Evolutionary conservation across 2,797 vertebrate species (phyloP).

Genomic region (Antrozous pallidus): DNA sequence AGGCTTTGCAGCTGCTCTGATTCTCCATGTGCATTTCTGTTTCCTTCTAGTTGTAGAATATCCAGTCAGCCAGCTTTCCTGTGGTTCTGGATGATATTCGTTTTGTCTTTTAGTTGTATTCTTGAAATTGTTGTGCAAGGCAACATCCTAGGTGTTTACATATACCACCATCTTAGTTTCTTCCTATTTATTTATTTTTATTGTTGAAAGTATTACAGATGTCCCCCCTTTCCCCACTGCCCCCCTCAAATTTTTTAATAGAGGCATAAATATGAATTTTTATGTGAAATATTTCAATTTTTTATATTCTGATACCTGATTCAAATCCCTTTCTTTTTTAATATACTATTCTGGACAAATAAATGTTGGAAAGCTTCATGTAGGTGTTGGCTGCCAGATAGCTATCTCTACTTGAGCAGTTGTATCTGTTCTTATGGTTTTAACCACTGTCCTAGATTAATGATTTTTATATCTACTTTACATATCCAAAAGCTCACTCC

Average conservation of each 20-base stretch:
- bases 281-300: conserved; percentile 6
- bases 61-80: too few species aligned
- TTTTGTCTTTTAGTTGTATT: too few species aligned
- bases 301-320: background rate
- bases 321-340: background rate
- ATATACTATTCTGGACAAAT: background rate
- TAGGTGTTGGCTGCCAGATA: background rate
- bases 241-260: background rate
- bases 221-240: too few species aligned
- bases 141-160: too few species aligned
- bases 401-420: background rate
- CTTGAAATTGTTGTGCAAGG: too few species aligned
- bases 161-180: too few species aligned
- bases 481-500: background rate
- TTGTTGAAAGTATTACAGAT: too few species aligned
- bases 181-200: too few species aligned
- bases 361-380: background rate
- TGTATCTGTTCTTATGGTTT: background rate
- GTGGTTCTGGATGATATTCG: too few species aligned
- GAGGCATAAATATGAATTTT: background rate
- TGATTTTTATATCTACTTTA: background rate
- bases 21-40: too few species aligned
- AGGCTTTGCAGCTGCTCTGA: too few species aligned
- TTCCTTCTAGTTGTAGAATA: too few species aligned
- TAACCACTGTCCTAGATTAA: background rate